phyloP scores from a whole-genome alignment of 2,797 vertebrate genomes.

The Macropus fuliginosus region DNA sequence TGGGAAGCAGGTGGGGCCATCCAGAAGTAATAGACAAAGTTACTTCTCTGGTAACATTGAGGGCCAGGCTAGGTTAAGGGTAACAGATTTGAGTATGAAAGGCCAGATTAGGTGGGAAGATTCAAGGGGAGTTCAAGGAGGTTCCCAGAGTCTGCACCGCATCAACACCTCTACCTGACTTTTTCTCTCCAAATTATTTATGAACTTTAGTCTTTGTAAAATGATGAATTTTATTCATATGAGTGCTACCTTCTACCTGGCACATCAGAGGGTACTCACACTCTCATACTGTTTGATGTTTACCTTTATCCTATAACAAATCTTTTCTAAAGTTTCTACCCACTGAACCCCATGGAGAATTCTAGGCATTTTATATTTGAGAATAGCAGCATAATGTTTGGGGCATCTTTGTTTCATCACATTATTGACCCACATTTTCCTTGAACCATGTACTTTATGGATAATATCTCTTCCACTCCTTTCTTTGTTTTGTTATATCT shows the following conservation, averaged over 20 bases:
- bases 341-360: not conserved
- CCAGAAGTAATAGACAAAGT: too few relatives aligned
- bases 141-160: too few relatives aligned
- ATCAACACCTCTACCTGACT: not conserved
- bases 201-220: not conserved
- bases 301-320: not conserved
- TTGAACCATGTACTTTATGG: not conserved
- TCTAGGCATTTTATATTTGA: not conserved
- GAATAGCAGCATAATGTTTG: not conserved
- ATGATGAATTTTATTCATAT: not conserved
- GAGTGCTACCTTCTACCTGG: not conserved
- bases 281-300: not conserved
- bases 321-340: not conserved
- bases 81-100: too few relatives aligned
- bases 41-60: too few relatives aligned
- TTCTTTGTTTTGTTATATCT: not conserved
- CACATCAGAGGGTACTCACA: not conserved
- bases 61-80: too few relatives aligned
- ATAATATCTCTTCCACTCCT: not conserved
- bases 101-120: too few relatives aligned
- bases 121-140: too few relatives aligned
- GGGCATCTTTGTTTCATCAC: not conserved
- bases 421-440: not conserved
- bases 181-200: not conserved
- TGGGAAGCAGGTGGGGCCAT: too few relatives aligned